Evolutionary conservation across 2,888 invertebrate species (phyloP).

Genomic region (Platerodrilus igneus): DNA sequence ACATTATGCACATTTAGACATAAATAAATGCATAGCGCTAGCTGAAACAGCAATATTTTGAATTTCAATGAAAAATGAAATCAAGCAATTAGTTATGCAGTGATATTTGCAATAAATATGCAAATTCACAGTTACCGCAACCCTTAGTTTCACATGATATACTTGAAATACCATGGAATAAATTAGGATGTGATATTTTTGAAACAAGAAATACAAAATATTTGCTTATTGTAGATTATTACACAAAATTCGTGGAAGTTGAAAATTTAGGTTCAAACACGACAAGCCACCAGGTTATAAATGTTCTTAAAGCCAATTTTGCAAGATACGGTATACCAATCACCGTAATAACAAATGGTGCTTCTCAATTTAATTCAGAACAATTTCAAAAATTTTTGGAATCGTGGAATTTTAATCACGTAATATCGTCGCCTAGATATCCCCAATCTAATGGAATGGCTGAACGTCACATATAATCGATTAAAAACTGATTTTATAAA

Average conservation of each 20-base stretch:
- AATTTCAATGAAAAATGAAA: not conserved
- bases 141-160: not conserved
- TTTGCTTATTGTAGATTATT: conserved; percentile 3
- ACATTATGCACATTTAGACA: conserved; percentile 10
- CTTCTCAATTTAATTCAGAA: no score
- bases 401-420: no score
- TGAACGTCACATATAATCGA: no score
- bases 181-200: conserved; percentile 4
- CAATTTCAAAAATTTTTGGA: no score
- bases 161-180: conserved; percentile 1
- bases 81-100: not conserved
- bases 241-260: not conserved
- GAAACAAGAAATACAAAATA: not conserved
- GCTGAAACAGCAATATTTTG: not conserved
- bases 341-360: no score
- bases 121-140: not conserved
- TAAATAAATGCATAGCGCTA: not conserved
- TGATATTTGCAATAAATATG: not conserved
- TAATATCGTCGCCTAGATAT: no score
- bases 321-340: no score
- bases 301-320: no score
- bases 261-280: not conserved
- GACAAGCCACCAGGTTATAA: no score
- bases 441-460: no score
- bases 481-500: no score